Percentiles rank a stretch among this genome's conserved stretches.
Evolutionary conservation across 2,797 vertebrate genomes (phyloP).

Genomic region (Enteromius treurensis): DNA sequence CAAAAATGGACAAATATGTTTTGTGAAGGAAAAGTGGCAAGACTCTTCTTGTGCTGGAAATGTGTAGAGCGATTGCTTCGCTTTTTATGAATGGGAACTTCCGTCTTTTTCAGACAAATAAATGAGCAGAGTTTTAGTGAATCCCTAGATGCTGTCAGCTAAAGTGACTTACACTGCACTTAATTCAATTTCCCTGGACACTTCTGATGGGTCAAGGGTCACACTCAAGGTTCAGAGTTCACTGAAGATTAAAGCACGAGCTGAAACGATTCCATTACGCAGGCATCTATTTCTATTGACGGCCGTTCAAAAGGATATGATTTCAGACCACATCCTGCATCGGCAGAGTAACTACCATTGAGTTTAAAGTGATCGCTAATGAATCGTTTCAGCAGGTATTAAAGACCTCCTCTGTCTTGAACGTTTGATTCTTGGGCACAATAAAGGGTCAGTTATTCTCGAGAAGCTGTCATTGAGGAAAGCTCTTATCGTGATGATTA

Average conservation of each 20-base stretch:
- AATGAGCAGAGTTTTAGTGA: neutral
- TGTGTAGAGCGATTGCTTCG: too few species aligned
- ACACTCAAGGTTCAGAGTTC: constrained; percentile 8
- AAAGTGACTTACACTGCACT: neutral
- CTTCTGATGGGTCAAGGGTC: neutral
- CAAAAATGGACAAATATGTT: too few species aligned
- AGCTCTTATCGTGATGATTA: constrained; percentile 48
- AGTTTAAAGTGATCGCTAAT: neutral
- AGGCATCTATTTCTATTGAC: neutral
- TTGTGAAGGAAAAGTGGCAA: too few species aligned
- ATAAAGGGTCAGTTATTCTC: constrained; percentile 4
- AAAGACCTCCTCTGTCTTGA: neutral
- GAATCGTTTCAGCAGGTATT: neutral
- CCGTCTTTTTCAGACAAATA: neutral
- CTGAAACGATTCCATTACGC: neutral
- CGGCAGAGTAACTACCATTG: neutral
- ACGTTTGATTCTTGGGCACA: constrained; percentile 12
- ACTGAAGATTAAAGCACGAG: neutral
- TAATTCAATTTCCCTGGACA: neutral
- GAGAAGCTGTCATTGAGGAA: constrained; percentile 65
- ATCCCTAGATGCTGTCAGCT: neutral
- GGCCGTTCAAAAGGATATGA: neutral
- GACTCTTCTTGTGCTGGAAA: too few species aligned
- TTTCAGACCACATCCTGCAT: neutral
- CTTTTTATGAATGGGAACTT: neutral